Conservation (phyloP, 2,888 invertebrate species). For the Laspeyria flexula region DNA sequence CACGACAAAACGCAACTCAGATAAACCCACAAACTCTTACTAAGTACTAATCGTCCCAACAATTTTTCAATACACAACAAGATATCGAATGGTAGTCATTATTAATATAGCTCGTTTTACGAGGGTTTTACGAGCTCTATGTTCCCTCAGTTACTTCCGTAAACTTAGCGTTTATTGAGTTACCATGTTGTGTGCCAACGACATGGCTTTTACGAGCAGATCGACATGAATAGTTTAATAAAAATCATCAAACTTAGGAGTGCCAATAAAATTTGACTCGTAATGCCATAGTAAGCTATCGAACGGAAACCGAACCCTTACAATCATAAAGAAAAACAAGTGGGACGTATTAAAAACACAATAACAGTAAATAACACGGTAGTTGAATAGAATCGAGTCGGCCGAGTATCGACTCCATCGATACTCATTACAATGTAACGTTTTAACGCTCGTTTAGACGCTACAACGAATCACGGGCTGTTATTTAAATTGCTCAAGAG, state of each 20-base stretch:
- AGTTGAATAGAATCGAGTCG: slow-evolving; percentile 48
- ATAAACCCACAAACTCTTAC: slow-evolving; percentile 12
- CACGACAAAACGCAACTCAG: slow-evolving; percentile 5
- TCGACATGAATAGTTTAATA: slow-evolving; percentile 47
- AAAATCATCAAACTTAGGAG: slow-evolving; percentile 42
- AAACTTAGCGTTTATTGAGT: slow-evolving; percentile 63
- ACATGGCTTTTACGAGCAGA: slow-evolving; percentile 52
- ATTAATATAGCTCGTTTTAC: slow-evolving; percentile 69
- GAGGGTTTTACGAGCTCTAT: slow-evolving; percentile 57
- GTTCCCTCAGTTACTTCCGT: slow-evolving; percentile 60
- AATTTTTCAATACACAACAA: slow-evolving; percentile 51
- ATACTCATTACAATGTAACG: slow-evolving; percentile 64
- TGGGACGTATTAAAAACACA: slow-evolving; percentile 40
- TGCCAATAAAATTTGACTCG: slow-evolving; percentile 29
- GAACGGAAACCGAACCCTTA: slow-evolving; percentile 21
- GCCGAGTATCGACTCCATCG: slow-evolving; percentile 53
- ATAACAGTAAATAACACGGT: slow-evolving; percentile 53
- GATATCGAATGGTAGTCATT: slow-evolving; percentile 62
- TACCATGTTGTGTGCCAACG: slow-evolving; percentile 47
- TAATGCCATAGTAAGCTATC: not conserved
- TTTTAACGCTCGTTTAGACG: slow-evolving; percentile 63
- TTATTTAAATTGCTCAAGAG: slow-evolving; percentile 71
- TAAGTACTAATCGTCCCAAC: slow-evolving; percentile 35
- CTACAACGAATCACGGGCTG: slow-evolving; percentile 64
- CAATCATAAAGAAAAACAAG: slow-evolving; percentile 32